These are phyloP conservation scores for Amia ocellicauda DNA, from an alignment of 2,113 vertebrate genomes.

Conservation along the genomic window DNA sequence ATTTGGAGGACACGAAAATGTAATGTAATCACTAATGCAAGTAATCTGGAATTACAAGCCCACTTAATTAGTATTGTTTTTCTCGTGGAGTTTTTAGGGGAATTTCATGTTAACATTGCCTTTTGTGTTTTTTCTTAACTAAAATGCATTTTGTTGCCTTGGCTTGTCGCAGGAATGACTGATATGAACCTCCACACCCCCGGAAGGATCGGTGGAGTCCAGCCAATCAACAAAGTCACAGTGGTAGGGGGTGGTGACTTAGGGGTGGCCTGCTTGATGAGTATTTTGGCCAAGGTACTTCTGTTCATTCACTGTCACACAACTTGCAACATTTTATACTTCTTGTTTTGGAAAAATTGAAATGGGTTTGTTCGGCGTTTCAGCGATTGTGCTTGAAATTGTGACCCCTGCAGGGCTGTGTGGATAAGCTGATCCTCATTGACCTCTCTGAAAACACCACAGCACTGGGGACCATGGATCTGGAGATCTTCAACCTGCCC, in stretches of 20 bases:
- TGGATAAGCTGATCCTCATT: slow-evolving; percentile 83
- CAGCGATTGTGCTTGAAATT: slow-evolving; percentile 4
- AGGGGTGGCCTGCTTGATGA: slow-evolving; percentile 81
- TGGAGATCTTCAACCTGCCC: slow-evolving; percentile 86
- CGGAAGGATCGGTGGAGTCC: slow-evolving; percentile 46
- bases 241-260: slow-evolving; percentile 89
- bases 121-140: no score
- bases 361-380: no score
- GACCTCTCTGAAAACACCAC: slow-evolving; percentile 78
- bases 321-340: no score
- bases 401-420: slow-evolving; percentile 61
- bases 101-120: no score
- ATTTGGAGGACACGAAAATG: no score
- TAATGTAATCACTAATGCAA: no score
- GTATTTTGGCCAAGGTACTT: slow-evolving; percentile 84
- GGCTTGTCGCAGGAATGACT: slow-evolving; percentile 58
- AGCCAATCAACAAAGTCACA: slow-evolving; percentile 73
- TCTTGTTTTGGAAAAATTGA: no score
- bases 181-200: slow-evolving; percentile 44
- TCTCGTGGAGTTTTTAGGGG: no score
- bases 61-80: no score
- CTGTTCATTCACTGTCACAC: background rate
- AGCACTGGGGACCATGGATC: slow-evolving; percentile 81
- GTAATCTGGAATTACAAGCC: no score
- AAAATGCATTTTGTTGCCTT: no score